phyloP scores from a whole-genome alignment of 2,113 vertebrate species.

The Pogonocichla stellata region DNA sequence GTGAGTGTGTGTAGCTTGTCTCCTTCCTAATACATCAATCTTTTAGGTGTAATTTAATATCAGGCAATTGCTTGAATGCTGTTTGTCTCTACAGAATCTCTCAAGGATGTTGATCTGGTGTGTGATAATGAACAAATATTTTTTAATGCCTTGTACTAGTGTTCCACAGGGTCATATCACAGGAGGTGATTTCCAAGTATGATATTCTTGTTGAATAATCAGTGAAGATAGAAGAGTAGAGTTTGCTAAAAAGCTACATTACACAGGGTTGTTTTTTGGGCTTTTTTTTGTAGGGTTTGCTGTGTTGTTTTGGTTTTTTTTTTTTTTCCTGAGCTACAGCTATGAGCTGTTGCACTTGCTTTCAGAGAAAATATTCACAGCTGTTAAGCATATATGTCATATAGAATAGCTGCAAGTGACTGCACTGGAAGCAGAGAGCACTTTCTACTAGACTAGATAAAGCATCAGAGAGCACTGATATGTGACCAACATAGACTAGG shows the following conservation, averaged over 20 bases:
- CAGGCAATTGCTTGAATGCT: not conserved
- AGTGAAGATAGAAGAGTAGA: not conserved
- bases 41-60: constrained; percentile 15
- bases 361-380: not conserved
- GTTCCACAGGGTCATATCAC: not conserved
- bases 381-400: not conserved
- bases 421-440: not conserved
- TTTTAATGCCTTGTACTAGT: not conserved
- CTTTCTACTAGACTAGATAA: not conserved
- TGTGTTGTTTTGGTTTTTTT: not conserved
- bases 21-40: not conserved
- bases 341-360: not conserved
- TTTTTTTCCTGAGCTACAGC: not conserved
- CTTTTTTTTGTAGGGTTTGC: too few relatives aligned
- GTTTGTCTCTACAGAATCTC: not conserved
- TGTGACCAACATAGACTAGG: not conserved
- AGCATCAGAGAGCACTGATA: not conserved
- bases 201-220: not conserved
- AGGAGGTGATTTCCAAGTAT: not conserved
- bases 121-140: not conserved
- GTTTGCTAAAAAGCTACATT: not conserved
- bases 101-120: not conserved
- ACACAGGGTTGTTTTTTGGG: too few relatives aligned
- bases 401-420: not conserved
- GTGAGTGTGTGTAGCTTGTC: not conserved